Percentiles rank a stretch among this genome's conserved stretches.
Evolutionary conservation across 2,888 invertebrate species (phyloP).

Genomic region (Lasioglossum figueresi): DNA sequence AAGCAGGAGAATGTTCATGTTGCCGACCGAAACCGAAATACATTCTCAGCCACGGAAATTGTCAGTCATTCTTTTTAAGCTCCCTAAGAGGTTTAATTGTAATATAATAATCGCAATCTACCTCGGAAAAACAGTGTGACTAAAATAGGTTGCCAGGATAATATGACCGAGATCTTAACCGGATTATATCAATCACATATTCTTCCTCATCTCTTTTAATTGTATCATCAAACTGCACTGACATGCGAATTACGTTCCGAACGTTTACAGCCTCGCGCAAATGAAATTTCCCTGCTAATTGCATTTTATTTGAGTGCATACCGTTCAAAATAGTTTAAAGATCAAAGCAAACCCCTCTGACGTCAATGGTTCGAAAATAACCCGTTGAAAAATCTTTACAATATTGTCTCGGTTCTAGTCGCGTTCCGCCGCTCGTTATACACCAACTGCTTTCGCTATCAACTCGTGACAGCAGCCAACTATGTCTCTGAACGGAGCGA

Average conservation of each 20-base stretch:
- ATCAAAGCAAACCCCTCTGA: not conserved
- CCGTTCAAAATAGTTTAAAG: not conserved
- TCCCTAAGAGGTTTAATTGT: not conserved
- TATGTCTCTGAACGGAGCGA: not conserved
- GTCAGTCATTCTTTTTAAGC: not conserved
- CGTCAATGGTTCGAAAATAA: not conserved
- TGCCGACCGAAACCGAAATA: not conserved
- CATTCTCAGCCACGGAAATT: not conserved
- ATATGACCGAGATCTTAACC: not conserved
- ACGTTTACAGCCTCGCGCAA: not conserved
- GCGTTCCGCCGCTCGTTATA: not conserved
- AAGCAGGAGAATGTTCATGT: not conserved
- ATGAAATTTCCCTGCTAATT: not conserved
- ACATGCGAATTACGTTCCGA: not conserved
- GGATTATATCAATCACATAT: not conserved
- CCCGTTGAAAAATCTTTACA: not conserved
- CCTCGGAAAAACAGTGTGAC: not conserved
- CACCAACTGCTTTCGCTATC: not conserved
- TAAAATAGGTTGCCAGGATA: not conserved
- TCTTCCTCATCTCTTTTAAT: not conserved
- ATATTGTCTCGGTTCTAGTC: not conserved
- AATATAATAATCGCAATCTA: not conserved
- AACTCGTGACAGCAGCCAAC: not conserved
- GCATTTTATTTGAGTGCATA: not conserved
- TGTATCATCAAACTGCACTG: not conserved